These are phyloP conservation scores for Syngnathus acus DNA, from an alignment of 2,797 vertebrate species.

Conservation along the genomic window DNA sequence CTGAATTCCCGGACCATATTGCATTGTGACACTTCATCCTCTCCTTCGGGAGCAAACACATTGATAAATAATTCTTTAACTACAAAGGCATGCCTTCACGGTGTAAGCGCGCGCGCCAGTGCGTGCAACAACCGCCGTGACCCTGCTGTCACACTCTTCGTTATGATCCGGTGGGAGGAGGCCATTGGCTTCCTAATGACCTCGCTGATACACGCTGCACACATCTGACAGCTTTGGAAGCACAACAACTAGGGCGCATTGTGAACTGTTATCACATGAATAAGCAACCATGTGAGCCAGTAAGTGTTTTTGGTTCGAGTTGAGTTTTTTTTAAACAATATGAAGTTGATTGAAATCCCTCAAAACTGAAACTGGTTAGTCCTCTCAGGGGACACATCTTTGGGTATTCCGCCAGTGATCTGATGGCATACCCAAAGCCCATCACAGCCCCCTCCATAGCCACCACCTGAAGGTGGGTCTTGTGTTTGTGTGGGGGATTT, in stretches of 20 bases:
- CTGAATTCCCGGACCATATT: constrained; percentile 67
- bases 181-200: constrained; percentile 36
- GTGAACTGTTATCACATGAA: constrained; percentile 10
- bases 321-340: not conserved
- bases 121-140: constrained; percentile 49
- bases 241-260: constrained; percentile 32
- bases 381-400: constrained; percentile 51
- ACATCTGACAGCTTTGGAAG: constrained; percentile 52
- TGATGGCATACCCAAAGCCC: not conserved
- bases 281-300: constrained; percentile 28
- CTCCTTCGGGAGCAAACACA: constrained; percentile 47
- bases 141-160: constrained; percentile 48
- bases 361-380: constrained; percentile 67
- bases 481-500: constrained; percentile 71
- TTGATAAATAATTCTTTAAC: constrained; percentile 66
- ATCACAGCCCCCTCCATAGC: constrained; percentile 26
- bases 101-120: constrained; percentile 23
- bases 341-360: not conserved
- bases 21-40: constrained; percentile 52
- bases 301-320: not conserved
- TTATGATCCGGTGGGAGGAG: constrained; percentile 38
- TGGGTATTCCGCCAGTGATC: not conserved
- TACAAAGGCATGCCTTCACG: constrained; percentile 47
- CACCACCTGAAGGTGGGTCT: constrained; percentile 54
- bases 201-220: constrained; percentile 30